These are phyloP conservation scores for Zoanthus solanderi DNA, from an alignment of 92 coral and sea anemone genomes.

Conservation along the genomic window DNA sequence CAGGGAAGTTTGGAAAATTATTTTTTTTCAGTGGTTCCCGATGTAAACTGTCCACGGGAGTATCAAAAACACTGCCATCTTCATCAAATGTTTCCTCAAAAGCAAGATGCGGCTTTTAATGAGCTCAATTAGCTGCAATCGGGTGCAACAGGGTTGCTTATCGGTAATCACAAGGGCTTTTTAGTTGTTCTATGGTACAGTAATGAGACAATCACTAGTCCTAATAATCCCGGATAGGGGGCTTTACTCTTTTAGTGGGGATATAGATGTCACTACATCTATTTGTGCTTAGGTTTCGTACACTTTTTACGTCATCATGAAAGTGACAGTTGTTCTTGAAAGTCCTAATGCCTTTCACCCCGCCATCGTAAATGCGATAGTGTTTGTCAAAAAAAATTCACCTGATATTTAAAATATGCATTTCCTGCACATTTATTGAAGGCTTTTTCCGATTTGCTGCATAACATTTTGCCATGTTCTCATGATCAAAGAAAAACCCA, in stretches of 20 bases:
- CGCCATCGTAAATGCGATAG: conserved; percentile 44
- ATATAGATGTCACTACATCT: conserved; percentile 15
- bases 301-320: conserved; percentile 14
- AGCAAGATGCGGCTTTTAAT: conserved; percentile 1
- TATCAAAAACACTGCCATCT: not conserved
- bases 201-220: not conserved
- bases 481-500: conserved; percentile 53
- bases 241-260: not conserved
- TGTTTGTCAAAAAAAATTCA: conserved; percentile 41
- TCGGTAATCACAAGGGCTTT: not conserved
- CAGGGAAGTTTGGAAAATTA: too few relatives aligned
- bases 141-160: not conserved
- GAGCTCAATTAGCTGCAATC: conserved; percentile 1
- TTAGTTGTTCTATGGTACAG: not conserved
- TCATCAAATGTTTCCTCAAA: not conserved
- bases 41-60: not conserved
- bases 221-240: conserved; percentile 15
- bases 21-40: too few relatives aligned
- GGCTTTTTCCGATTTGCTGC: conserved; percentile 38
- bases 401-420: conserved; percentile 53
- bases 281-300: not conserved
- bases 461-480: conserved; percentile 37
- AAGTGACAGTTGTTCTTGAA: conserved; percentile 34
- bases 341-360: conserved; percentile 47
- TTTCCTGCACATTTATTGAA: conserved; percentile 17